Percentiles rank a stretch among this genome's conserved stretches.
phyloP scores from a whole-genome alignment of 2,888 invertebrate species.

The Zaprionus bogoriensis region DNA sequence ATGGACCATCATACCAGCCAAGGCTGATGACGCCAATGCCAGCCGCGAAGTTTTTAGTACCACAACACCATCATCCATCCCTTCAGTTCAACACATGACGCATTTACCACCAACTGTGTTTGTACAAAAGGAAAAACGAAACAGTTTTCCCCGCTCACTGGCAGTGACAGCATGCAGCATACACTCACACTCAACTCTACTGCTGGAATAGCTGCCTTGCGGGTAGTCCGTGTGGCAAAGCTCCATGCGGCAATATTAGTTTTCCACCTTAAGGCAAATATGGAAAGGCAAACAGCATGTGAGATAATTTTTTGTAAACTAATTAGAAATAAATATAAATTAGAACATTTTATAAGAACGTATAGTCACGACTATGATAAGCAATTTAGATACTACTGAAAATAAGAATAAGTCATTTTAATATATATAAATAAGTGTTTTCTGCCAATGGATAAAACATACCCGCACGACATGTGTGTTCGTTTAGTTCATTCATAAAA shows the following conservation, averaged over 20 bases:
- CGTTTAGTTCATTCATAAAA: constrained; percentile 60
- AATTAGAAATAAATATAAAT: neutral
- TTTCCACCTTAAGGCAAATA: constrained; percentile 10
- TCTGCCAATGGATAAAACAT: neutral
- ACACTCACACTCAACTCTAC: constrained; percentile 20
- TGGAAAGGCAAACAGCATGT: constrained; percentile 14
- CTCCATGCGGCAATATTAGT: constrained; percentile 13
- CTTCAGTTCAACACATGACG: constrained; percentile 40
- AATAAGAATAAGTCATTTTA: no score
- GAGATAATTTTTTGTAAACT: constrained; percentile 13
- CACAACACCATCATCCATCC: neutral
- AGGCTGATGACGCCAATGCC: constrained; percentile 27
- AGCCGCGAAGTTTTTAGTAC: constrained; percentile 33
- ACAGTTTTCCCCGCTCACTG: constrained; percentile 32
- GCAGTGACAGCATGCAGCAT: constrained; percentile 19
- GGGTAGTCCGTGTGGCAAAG: constrained; percentile 49
- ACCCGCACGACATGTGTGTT: neutral
- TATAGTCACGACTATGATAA: no score
- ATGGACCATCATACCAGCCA: neutral
- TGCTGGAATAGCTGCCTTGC: constrained; percentile 28
- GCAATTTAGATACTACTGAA: no score
- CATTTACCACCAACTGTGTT: constrained; percentile 62
- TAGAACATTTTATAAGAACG: no score
- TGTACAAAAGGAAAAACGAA: constrained; percentile 22
- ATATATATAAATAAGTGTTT: neutral